Base-by-base conservation (phyloP, 2,888 invertebrate genomes). In the Polia nebulosa region DNA sequence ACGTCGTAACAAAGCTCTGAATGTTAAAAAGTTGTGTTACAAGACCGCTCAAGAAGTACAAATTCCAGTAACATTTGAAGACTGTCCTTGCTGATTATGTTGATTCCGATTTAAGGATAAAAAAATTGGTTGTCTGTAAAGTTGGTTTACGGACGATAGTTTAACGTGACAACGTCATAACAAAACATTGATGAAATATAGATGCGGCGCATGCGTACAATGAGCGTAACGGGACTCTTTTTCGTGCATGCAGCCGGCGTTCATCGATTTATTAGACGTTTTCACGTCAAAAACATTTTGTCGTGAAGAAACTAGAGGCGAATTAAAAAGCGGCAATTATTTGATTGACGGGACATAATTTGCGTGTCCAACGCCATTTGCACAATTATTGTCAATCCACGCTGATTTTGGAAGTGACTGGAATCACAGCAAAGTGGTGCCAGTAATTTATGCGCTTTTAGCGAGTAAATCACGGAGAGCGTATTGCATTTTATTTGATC, bases 311-410 rank as follows among this genome's bases (percentile, higher is more conserved):
- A 49, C 25, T 49, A 49, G 49, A 47, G 25, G 17, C 47, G 15
- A 25, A 47, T 47, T 25, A 47, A 47, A 45, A 47, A 47, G 15
- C 17, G 49, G 49, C 25, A 25, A 49, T 27, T 17, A 27, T 49
- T 49, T 49, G 3, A 27, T 27, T 49, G 49, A 49, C 49, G 49
- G 49, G 49, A 49, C 47, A 25, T 49, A 25, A 2, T 49, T 49
- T 49, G 49, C 49, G 25, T 27, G 49, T 47, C 47, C 47, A 47
- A 25, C 49, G 49, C 57, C 64, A 56, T 64, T 64, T 47, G 22
- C 55, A 39, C 64, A 64, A 49, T 56, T 64, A 57, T 49, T 53
- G 15, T 32, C 53, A 53, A 53, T 62, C 27, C 62, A 53, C 41
- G 22, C 25, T 39, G 53, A 52, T 53, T 32, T 44, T 20, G 53